phyloP scores from a whole-genome alignment of 30 jellyfish, hydroid and myxozoan species.

The Hydra vulgaris region DNA sequence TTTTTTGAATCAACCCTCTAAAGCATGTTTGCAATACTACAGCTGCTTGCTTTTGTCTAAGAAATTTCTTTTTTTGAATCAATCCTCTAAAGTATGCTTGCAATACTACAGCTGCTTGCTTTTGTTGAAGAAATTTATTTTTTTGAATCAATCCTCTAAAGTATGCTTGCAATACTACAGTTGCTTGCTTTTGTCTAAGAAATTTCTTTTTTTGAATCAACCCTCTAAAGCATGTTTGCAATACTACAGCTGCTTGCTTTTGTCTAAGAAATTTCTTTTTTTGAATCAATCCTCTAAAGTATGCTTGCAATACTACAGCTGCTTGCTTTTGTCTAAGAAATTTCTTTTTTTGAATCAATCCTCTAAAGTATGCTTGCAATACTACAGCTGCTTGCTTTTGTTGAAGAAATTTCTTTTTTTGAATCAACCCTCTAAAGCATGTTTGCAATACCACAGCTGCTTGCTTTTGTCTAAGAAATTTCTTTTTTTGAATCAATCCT shows the following conservation, averaged over 20 bases:
- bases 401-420: conserved; percentile 5
- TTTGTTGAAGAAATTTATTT: background rate
- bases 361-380: conserved; percentile 27
- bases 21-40: conserved; percentile 16
- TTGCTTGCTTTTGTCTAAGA: background rate
- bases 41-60: background rate
- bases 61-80: background rate
- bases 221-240: conserved; percentile 31
- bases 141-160: conserved; percentile 7
- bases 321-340: conserved; percentile 1
- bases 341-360: background rate
- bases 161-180: conserved; percentile 19
- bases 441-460: conserved; percentile 24
- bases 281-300: background rate
- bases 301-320: conserved; percentile 19
- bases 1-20: conserved; percentile 11
- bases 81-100: conserved; percentile 23
- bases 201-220: background rate
- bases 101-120: conserved; percentile 27
- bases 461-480: background rate
- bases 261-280: conserved; percentile 10
- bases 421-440: background rate
- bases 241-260: conserved; percentile 23
- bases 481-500: background rate
- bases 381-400: conserved; percentile 27